phyloP scores from a whole-genome alignment of 2,797 vertebrate genomes.

The Scyliorhinus canicula region DNA sequence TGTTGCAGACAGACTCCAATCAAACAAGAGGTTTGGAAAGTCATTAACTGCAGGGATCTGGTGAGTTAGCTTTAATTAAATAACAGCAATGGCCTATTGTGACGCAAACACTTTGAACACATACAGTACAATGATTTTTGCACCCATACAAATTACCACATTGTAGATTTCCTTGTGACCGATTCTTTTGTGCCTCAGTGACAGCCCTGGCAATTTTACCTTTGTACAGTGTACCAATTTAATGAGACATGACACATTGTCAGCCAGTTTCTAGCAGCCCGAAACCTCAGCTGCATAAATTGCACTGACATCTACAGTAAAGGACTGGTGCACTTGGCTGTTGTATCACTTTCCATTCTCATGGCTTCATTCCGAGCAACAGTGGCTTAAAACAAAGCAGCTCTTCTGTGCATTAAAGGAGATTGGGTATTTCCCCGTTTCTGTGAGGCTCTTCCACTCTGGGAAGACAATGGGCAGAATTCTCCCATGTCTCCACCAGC shows the following conservation, averaged over 20 bases:
- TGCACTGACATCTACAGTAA: neutral
- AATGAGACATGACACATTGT: neutral
- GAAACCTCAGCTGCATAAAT: neutral
- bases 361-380: neutral
- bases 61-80: neutral
- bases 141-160: neutral
- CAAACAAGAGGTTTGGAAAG: neutral
- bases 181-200: constrained; percentile 15
- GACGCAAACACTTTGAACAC: constrained; percentile 1
- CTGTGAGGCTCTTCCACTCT: neutral
- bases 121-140: neutral
- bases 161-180: neutral
- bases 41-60: neutral
- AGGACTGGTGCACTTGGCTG: neutral
- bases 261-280: neutral
- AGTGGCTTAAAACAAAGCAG: neutral
- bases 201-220: constrained; percentile 7
- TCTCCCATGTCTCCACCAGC: too few relatives aligned
- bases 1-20: neutral
- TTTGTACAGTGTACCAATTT: constrained; percentile 1
- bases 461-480: neutral
- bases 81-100: neutral
- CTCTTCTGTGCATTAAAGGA: neutral
- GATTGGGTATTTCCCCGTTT: neutral
- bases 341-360: neutral